Conservation (phyloP, 2,113 vertebrate genomes). For the Periophthalmus modestus region DNA sequence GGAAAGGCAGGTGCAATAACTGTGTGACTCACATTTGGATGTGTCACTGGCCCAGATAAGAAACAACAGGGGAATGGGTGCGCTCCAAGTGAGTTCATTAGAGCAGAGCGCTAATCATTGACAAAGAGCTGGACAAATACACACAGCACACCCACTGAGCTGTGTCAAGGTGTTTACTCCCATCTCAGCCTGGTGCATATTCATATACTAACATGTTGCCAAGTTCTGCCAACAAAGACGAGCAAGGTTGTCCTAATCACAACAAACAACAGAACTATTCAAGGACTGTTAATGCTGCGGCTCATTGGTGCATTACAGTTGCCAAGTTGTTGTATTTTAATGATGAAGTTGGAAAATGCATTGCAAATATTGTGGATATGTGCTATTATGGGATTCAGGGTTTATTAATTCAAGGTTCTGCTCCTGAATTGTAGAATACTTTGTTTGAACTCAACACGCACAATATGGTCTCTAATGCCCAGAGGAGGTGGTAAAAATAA, state of each 20-base stretch:
- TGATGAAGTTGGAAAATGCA: neutral
- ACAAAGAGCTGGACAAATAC: constrained; percentile 54
- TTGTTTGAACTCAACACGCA: neutral
- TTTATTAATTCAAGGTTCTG: neutral
- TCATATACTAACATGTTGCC: neutral
- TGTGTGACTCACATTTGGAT: constrained; percentile 64
- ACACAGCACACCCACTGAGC: constrained; percentile 36
- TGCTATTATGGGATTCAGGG: neutral
- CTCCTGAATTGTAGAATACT: neutral
- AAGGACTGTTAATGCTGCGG: neutral
- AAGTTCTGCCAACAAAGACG: neutral
- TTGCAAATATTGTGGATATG: neutral
- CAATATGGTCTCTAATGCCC: too few species aligned
- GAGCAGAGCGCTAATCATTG: constrained; percentile 65
- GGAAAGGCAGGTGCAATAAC: constrained; percentile 60
- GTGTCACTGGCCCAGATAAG: constrained; percentile 60
- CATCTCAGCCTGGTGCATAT: neutral
- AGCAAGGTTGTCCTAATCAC: neutral
- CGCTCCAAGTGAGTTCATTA: constrained; percentile 55
- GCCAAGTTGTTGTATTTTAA: neutral
- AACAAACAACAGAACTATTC: neutral
- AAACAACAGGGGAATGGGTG: constrained; percentile 14
- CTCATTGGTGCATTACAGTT: neutral
- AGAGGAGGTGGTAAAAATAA: neutral
- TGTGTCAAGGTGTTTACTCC: constrained; percentile 29